Evolutionary conservation across 2,888 invertebrate genomes (phyloP).

Genomic region (Eilema sororculum): DNA sequence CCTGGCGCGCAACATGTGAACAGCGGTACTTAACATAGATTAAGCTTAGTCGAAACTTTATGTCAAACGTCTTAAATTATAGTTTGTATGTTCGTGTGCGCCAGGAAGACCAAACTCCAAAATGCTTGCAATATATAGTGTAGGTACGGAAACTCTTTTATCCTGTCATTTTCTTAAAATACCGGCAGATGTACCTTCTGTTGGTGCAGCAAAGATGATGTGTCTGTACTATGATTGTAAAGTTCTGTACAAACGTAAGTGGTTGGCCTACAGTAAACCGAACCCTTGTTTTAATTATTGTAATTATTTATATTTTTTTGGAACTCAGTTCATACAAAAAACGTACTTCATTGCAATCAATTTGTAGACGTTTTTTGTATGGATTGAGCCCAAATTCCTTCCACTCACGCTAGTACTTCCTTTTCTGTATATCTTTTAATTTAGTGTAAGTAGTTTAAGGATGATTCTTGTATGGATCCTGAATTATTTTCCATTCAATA

Average conservation of each 20-base stretch:
- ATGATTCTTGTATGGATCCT: background rate
- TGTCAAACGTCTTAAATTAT: slow-evolving; percentile 55
- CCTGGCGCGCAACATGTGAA: slow-evolving; percentile 57
- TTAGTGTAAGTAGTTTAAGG: slow-evolving; percentile 26
- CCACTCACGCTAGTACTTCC: background rate
- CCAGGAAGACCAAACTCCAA: slow-evolving; percentile 54
- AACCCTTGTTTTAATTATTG: background rate
- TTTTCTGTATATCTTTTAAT: background rate
- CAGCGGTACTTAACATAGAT: slow-evolving; percentile 70
- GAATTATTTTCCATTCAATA: background rate
- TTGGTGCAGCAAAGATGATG: slow-evolving; percentile 30
- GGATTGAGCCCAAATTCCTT: background rate
- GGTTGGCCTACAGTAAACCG: slow-evolving; percentile 61
- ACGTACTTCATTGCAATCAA: background rate
- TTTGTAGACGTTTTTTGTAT: background rate
- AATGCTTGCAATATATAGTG: slow-evolving; percentile 78
- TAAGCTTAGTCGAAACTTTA: slow-evolving; percentile 59
- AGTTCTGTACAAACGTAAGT: slow-evolving; percentile 61
- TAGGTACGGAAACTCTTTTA: slow-evolving; percentile 68
- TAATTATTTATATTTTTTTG: background rate
- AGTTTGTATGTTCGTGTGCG: slow-evolving; percentile 44
- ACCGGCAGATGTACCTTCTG: slow-evolving; percentile 29
- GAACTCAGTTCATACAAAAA: background rate
- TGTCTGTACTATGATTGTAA: slow-evolving; percentile 58
- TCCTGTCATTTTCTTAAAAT: slow-evolving; percentile 78